Evolutionary conservation across 1,140 invertebrate species (phyloP).

Genomic region (Drosophila trapezifrons): DNA sequence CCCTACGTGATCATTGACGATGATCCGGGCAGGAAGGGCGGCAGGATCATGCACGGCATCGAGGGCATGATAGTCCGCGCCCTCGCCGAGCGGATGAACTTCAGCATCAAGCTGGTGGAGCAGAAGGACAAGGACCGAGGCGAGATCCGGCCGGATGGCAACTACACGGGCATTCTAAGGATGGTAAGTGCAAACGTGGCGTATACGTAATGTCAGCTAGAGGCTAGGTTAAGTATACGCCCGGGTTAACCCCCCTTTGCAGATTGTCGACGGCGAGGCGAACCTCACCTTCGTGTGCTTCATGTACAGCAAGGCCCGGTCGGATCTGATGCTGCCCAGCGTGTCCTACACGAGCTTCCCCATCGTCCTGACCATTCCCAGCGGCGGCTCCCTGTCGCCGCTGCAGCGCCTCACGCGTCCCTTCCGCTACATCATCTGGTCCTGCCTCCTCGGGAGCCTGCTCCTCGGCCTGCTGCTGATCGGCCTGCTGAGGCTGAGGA

Average conservation of each 20-base stretch:
- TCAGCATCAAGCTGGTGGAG: conserved; percentile 48
- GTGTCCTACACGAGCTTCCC: conserved; percentile 66
- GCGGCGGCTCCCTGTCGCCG: conserved; percentile 51
- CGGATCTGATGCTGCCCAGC: conserved; percentile 61
- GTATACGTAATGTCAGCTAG: background rate
- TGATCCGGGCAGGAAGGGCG: background rate
- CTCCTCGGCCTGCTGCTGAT: conserved; percentile 48
- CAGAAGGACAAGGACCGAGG: conserved; percentile 54
- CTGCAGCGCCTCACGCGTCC: conserved; percentile 65
- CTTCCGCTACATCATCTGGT: conserved; percentile 64
- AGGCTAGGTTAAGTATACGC: background rate
- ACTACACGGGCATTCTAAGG: conserved; percentile 61
- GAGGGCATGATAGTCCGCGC: conserved; percentile 61
- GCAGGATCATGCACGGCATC: conserved; percentile 46
- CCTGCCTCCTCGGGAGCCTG: conserved; percentile 51
- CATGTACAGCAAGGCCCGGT: conserved; percentile 63
- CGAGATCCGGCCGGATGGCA: conserved; percentile 59
- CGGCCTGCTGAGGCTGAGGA: conserved; percentile 15
- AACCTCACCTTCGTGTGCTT: conserved; percentile 69
- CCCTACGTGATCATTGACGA: conserved; percentile 50
- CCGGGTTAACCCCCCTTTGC: background rate
- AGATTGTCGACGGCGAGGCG: conserved; percentile 65
- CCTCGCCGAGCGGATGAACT: conserved; percentile 70
- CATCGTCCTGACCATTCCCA: conserved; percentile 57
- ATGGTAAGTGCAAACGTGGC: conserved; percentile 49